Evolutionary conservation across 2,888 invertebrate species (phyloP).

Genomic region (Chironomus riparius): DNA sequence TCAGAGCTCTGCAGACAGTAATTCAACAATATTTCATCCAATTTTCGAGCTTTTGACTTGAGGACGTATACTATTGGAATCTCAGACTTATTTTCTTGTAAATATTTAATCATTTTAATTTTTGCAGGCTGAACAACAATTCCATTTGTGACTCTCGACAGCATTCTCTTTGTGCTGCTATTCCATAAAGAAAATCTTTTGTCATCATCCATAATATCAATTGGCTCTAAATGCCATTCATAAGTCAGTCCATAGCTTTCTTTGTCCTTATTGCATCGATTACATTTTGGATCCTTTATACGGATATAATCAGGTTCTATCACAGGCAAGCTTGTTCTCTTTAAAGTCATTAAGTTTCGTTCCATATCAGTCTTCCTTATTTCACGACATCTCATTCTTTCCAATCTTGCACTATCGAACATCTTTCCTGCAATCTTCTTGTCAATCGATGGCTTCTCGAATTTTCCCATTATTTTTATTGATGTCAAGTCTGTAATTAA

Average conservation of each 20-base stretch:
- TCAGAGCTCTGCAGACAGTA: background rate
- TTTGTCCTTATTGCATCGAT: background rate
- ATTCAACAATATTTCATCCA: background rate
- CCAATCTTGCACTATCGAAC: background rate
- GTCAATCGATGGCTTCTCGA: background rate
- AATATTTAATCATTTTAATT: constrained; percentile 7
- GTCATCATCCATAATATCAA: background rate
- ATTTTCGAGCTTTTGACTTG: background rate
- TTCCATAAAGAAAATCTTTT: background rate
- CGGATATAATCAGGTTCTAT: background rate
- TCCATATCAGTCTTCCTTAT: background rate
- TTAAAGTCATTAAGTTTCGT: background rate
- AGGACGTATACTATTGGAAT: constrained; percentile 1
- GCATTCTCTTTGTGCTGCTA: background rate
- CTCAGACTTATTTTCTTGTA: background rate
- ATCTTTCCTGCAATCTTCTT: background rate
- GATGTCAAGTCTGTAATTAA: background rate
- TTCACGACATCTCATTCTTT: constrained; percentile 10
- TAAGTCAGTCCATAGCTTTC: background rate
- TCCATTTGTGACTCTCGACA: background rate
- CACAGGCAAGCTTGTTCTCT: background rate
- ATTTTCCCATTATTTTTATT: background rate
- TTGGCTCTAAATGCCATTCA: background rate
- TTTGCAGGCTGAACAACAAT: constrained; percentile 4
- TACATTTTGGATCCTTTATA: background rate